Evolutionary conservation across 2,888 invertebrate species (phyloP).

Genomic region (Noctua fimbriata): DNA sequence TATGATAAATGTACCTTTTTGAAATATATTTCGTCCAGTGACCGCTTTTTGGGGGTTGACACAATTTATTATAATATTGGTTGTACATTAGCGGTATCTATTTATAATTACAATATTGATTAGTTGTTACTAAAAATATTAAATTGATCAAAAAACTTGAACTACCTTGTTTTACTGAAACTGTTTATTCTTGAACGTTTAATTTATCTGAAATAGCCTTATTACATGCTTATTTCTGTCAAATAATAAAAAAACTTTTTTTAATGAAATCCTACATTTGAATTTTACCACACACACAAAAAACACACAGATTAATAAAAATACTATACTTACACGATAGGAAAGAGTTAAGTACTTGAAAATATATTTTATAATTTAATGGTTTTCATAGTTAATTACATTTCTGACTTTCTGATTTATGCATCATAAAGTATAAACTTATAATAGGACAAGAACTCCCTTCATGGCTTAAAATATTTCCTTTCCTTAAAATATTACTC

Average conservation of each 20-base stretch:
- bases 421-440: constrained; percentile 28
- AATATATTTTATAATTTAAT: constrained; percentile 11
- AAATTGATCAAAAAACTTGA: constrained; percentile 84
- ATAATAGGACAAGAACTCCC: constrained; percentile 19
- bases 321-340: neutral
- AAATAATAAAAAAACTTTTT: too few relatives aligned
- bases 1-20: constrained; percentile 85
- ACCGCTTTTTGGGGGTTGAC: constrained; percentile 82
- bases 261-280: neutral
- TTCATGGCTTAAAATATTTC: too few relatives aligned
- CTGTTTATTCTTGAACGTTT: neutral
- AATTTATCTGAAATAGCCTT: neutral
- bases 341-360: neutral
- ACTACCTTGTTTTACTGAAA: constrained; percentile 64
- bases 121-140: constrained; percentile 90
- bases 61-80: constrained; percentile 83
- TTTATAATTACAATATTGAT: constrained; percentile 90
- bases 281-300: neutral
- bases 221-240: neutral
- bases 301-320: neutral
- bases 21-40: constrained; percentile 88
- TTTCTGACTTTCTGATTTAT: constrained; percentile 21
- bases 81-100: constrained; percentile 89
- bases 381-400: constrained; percentile 8
- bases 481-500: constrained; percentile 45